These are phyloP conservation scores for Thaumetopoea pityocampa DNA, from an alignment of 1,140 invertebrate species.

Conservation along the genomic window DNA sequence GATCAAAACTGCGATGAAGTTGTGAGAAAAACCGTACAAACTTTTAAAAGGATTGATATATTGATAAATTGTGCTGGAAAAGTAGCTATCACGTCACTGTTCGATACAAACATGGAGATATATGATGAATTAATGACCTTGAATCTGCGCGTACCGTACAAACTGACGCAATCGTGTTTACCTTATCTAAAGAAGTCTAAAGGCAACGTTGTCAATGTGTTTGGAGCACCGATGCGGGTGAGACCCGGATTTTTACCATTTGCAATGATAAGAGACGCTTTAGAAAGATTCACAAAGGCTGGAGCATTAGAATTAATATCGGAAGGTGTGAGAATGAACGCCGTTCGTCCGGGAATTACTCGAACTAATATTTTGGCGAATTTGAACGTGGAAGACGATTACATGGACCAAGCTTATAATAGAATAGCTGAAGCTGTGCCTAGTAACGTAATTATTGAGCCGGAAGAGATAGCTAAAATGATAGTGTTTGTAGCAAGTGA, in stretches of 20 bases:
- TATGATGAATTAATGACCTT: conserved; percentile 42
- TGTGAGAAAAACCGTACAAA: conserved; percentile 36
- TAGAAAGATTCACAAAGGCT: conserved; percentile 83
- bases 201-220: conserved; percentile 87
- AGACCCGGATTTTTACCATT: conserved; percentile 80
- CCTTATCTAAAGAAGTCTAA: conserved; percentile 59
- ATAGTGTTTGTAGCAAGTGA: conserved; percentile 89
- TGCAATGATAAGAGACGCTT: conserved; percentile 75
- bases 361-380: conserved; percentile 79
- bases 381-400: conserved; percentile 78
- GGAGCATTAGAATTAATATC: conserved; percentile 75
- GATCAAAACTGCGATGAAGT: conserved; percentile 32
- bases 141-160: conserved; percentile 41
- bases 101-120: conserved; percentile 51
- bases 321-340: conserved; percentile 80
- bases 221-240: conserved; percentile 81
- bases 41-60: conserved; percentile 40
- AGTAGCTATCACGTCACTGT: conserved; percentile 29
- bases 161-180: conserved; percentile 34
- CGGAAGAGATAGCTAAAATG: conserved; percentile 84
- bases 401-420: conserved; percentile 81
- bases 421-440: conserved; percentile 87
- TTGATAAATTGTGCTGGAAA: conserved; percentile 42
- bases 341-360: conserved; percentile 80
- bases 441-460: conserved; percentile 71